Percentiles rank a stretch among this genome's conserved stretches.
phyloP scores from a whole-genome alignment of 2,113 vertebrate species.

The Mustela nigripes region DNA sequence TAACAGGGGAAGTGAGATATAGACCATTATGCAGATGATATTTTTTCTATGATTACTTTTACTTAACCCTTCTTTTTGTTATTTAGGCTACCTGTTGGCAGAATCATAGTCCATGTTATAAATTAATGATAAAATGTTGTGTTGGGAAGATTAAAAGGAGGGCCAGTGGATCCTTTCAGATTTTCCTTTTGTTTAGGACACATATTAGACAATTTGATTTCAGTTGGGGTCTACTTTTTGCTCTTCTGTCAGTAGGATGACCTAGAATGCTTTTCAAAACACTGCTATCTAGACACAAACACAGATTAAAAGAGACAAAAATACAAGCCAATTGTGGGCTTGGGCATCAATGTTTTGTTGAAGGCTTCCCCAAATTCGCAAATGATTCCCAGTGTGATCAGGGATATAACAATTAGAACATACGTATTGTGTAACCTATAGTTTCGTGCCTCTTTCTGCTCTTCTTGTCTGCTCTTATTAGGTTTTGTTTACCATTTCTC shows the following conservation, averaged over 20 bases:
- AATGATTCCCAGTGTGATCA: not conserved
- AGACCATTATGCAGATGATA: not conserved
- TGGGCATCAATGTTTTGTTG: not conserved
- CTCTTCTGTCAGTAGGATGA: not conserved
- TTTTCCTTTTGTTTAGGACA: not conserved
- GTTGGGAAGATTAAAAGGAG: not conserved
- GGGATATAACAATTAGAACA: not conserved
- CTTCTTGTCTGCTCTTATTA: not conserved
- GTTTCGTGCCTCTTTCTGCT: not conserved
- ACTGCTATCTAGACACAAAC: not conserved
- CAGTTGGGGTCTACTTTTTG: not conserved
- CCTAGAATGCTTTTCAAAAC: not conserved
- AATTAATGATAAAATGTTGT: not conserved
- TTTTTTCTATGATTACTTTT: constrained; percentile 29
- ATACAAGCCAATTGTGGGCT: not conserved
- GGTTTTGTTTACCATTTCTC: not conserved
- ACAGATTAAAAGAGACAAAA: constrained; percentile 31
- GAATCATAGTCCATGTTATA: not conserved
- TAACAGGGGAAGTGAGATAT: not conserved
- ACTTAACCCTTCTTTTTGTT: constrained; percentile 32
- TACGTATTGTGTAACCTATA: not conserved
- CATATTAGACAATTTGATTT: not conserved
- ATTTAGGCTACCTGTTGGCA: not conserved
- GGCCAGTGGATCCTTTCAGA: not conserved
- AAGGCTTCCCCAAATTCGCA: not conserved